phyloP scores from a whole-genome alignment of 2,888 invertebrate species.

The Hofmannophila pseudospretella region DNA sequence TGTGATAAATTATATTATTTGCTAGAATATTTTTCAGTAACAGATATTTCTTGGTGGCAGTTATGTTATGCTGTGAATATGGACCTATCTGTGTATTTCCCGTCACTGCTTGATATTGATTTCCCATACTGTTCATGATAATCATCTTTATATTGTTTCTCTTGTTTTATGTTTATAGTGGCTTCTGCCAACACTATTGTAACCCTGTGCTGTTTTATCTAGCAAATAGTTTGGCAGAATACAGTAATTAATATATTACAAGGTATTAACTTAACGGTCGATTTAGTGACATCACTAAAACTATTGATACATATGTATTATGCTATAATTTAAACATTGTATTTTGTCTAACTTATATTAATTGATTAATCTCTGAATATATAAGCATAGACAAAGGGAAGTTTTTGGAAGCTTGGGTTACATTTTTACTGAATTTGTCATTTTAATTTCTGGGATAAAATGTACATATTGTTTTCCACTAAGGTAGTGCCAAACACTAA shows the following conservation, averaged over 20 bases:
- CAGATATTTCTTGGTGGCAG: constrained; percentile 61
- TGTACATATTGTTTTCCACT: constrained; percentile 41
- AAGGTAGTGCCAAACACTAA: constrained; percentile 39
- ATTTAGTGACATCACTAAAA: constrained; percentile 4
- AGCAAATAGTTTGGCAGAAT: constrained; percentile 14
- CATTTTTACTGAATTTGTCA: constrained; percentile 17
- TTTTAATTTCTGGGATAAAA: constrained; percentile 37
- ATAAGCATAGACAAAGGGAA: not conserved
- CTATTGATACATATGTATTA: not conserved
- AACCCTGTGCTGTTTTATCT: constrained; percentile 4
- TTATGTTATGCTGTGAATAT: constrained; percentile 44
- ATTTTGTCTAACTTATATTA: not conserved
- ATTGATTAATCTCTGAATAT: not conserved
- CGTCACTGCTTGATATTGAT: constrained; percentile 65
- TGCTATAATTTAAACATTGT: not conserved
- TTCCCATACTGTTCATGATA: constrained; percentile 46
- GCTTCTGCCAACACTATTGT: constrained; percentile 18
- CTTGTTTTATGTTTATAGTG: constrained; percentile 19
- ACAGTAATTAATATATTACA: constrained; percentile 4
- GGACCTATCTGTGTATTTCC: constrained; percentile 30
- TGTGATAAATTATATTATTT: constrained; percentile 30
- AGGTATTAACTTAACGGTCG: no score
- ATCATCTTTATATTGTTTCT: constrained; percentile 40
- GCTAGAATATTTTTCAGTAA: constrained; percentile 48
- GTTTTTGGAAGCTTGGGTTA: not conserved